Evolutionary conservation across 1,140 invertebrate genomes (phyloP).

Genomic region (Formica selysi): DNA sequence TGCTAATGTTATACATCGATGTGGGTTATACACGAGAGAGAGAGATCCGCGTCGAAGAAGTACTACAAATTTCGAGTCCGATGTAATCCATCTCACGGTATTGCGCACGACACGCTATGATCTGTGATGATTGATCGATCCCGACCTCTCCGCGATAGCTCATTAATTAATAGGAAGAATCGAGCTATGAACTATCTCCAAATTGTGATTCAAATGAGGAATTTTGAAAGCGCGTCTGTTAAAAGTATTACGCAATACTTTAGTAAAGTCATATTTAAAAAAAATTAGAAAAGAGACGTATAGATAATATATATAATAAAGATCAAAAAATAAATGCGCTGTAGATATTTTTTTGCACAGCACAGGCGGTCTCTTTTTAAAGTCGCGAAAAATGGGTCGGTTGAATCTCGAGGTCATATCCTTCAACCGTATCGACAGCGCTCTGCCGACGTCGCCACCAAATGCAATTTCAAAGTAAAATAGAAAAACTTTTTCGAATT

Average conservation of each 20-base stretch:
- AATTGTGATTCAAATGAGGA: background rate
- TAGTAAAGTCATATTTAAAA: background rate
- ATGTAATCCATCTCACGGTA: conserved; percentile 60
- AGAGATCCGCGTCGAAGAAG: conserved; percentile 26
- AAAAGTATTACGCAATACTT: background rate
- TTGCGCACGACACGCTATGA: conserved; percentile 30
- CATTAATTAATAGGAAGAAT: conserved; percentile 42
- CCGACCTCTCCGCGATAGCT: conserved; percentile 22
- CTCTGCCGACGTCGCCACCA: conserved; percentile 29
- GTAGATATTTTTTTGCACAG: background rate
- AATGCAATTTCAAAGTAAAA: conserved; percentile 57
- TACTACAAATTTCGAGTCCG: conserved; percentile 53
- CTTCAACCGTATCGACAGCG: conserved; percentile 54
- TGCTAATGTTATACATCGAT: conserved; percentile 66
- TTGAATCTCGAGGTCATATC: conserved; percentile 40
- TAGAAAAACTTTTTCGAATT: conserved; percentile 53
- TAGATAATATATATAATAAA: background rate
- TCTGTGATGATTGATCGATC: conserved; percentile 49
- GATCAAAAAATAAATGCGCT: background rate
- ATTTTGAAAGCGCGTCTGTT: conserved; percentile 4
- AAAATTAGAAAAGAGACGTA: background rate
- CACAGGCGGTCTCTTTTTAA: conserved; percentile 8
- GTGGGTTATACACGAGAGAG: background rate
- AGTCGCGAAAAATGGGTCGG: conserved; percentile 46
- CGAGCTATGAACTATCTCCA: conserved; percentile 9